Percentiles rank a stretch among this genome's conserved stretches.
These are phyloP conservation scores for Stomorhina lunata DNA, from an alignment of 2,888 invertebrate genomes.

Conservation along the genomic window DNA sequence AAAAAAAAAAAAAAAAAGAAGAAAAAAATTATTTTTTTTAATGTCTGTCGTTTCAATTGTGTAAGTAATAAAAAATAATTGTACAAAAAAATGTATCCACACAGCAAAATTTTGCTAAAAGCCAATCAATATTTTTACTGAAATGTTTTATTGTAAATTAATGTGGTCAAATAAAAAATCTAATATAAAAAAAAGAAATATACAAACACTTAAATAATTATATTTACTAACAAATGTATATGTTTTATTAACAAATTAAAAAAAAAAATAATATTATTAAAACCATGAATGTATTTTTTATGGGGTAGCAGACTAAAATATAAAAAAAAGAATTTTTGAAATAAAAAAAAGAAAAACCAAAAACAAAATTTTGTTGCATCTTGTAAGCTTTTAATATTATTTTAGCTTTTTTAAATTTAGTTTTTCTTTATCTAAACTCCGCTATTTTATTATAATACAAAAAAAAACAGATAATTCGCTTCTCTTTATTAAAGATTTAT, in stretches of 20 bases:
- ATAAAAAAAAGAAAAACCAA: slow-evolving; percentile 38
- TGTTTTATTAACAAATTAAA: not conserved
- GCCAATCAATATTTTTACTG: slow-evolving; percentile 13
- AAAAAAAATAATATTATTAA: slow-evolving; percentile 62
- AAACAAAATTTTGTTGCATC: slow-evolving; percentile 58
- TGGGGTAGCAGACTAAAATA: slow-evolving; percentile 80
- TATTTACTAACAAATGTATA: slow-evolving; percentile 1
- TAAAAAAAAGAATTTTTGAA: slow-evolving; percentile 11
- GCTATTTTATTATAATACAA: not conserved
- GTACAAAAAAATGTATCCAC: too few relatives aligned
- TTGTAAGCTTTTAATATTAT: slow-evolving; percentile 61
- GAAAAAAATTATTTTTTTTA: too few relatives aligned
- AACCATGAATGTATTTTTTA: slow-evolving; percentile 65
- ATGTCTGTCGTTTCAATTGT: too few relatives aligned
- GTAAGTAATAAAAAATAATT: too few relatives aligned
- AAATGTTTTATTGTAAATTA: slow-evolving; percentile 62
- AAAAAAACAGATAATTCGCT: slow-evolving; percentile 55
- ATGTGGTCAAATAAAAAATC: slow-evolving; percentile 8
- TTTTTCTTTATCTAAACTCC: slow-evolving; percentile 31
- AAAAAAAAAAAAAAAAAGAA: too few relatives aligned
- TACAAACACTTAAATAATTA: slow-evolving; percentile 21
- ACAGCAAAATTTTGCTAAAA: slow-evolving; percentile 47
- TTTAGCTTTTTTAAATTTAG: slow-evolving; percentile 47
- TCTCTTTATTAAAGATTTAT: slow-evolving; percentile 35
- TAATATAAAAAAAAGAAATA: slow-evolving; percentile 18